Conservation (phyloP, 2,888 invertebrate genomes). For the Drosophila stalkeri region DNA sequence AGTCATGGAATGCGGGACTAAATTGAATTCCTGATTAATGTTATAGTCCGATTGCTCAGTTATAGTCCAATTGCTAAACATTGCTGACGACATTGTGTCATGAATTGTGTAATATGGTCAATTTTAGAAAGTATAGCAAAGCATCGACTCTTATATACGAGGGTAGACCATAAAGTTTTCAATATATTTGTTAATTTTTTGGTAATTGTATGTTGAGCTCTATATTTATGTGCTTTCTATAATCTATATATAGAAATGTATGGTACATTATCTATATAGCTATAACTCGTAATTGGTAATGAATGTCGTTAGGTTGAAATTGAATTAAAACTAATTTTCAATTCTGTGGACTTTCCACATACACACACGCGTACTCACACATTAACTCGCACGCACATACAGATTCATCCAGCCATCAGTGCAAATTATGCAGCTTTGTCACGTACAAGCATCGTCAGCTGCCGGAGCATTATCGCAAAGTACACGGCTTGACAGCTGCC, state of each 20-base stretch:
- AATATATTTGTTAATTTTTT: neutral
- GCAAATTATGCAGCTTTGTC: constrained; percentile 72
- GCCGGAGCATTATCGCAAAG: constrained; percentile 67
- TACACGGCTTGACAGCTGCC: constrained; percentile 51
- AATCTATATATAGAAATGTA: neutral
- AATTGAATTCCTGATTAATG: no score
- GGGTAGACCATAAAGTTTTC: neutral
- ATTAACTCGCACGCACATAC: neutral
- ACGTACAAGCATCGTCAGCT: constrained; percentile 63
- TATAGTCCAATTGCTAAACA: neutral
- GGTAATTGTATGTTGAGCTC: neutral
- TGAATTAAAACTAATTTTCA: constrained; percentile 3
- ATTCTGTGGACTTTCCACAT: neutral
- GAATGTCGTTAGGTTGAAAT: neutral
- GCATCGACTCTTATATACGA: neutral
- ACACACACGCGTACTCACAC: neutral
- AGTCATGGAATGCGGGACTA: neutral
- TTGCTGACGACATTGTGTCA: neutral
- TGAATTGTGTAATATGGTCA: neutral
- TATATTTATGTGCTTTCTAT: neutral
- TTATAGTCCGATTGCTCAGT: no score
- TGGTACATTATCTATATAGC: neutral
- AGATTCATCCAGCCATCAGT: constrained; percentile 52
- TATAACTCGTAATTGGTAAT: neutral
- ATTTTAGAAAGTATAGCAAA: no score